Conservation (phyloP, 1,140 invertebrate species). For the Drosophila trapezifrons region DNA sequence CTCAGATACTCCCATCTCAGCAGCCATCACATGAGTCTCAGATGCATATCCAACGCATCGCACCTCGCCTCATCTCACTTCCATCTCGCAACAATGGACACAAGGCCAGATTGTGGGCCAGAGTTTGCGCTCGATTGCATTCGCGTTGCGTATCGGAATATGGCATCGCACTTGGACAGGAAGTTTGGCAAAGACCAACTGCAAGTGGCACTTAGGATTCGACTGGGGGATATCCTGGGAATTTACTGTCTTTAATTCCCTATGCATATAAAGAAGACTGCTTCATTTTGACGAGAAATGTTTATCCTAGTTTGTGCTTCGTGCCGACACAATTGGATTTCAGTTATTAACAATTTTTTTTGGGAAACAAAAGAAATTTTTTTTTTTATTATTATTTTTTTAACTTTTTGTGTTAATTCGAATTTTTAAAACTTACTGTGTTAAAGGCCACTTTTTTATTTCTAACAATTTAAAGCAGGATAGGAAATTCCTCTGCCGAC, state of each 20-base stretch:
- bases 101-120: conserved; percentile 54
- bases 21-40: conserved; percentile 1
- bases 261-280: background rate
- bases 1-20: conserved; percentile 13
- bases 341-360: too few species aligned
- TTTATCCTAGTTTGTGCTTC: background rate
- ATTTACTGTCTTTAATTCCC: background rate
- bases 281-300: too few species aligned
- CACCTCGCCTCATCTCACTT: conserved; percentile 25
- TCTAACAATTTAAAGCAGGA: too few species aligned
- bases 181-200: conserved; percentile 31
- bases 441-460: too few species aligned
- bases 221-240: background rate
- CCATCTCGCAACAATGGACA: conserved; percentile 26
- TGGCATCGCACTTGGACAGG: conserved; percentile 38
- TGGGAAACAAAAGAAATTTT: too few species aligned
- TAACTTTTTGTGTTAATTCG: too few species aligned
- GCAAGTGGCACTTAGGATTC: background rate
- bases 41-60: conserved; percentile 44
- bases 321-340: too few species aligned
- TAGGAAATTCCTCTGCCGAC: too few species aligned
- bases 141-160: conserved; percentile 51
- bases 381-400: too few species aligned
- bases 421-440: too few species aligned
- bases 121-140: conserved; percentile 71